Percentiles rank a stretch among this genome's conserved stretches.
These are phyloP conservation scores for Crotalus helleri DNA, from an alignment of 2,113 vertebrate genomes.

Conservation along the genomic window DNA sequence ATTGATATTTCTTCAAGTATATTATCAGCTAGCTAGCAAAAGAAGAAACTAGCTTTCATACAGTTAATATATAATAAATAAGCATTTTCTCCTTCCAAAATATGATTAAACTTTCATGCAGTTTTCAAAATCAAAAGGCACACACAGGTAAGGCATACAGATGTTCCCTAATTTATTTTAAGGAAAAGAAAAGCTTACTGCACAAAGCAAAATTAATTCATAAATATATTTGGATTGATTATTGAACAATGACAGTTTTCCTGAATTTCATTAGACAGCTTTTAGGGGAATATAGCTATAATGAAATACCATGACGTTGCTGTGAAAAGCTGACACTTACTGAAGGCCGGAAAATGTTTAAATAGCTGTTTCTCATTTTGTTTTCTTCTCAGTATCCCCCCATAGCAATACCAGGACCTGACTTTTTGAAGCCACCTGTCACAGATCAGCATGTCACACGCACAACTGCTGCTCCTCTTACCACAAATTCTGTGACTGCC, in stretches of 20 bases:
- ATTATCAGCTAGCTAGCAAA: neutral
- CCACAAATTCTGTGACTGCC: constrained; percentile 65
- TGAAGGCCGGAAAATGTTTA: neutral
- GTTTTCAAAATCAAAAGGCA: neutral
- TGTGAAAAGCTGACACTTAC: neutral
- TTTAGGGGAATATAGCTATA: constrained; percentile 18
- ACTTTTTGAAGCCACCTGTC: constrained; percentile 80
- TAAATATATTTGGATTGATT: neutral
- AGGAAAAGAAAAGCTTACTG: too few species aligned
- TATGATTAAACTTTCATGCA: neutral
- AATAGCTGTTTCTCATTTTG: neutral
- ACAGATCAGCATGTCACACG: constrained; percentile 63
- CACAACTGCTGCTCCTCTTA: constrained; percentile 58
- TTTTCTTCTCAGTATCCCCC: constrained; percentile 73
- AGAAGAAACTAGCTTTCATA: neutral
- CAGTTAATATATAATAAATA: neutral
- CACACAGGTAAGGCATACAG: neutral
- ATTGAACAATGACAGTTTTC: neutral
- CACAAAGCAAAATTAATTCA: neutral
- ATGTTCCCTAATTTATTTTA: neutral
- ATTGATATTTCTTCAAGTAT: neutral
- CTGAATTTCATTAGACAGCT: neutral
- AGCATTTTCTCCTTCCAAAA: neutral
- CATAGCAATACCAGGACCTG: constrained; percentile 72
- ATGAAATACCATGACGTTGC: neutral